Percentiles rank a stretch among this genome's conserved stretches.
Conservation (phyloP, 2,113 vertebrate genomes). For the Rousettus leschenaultii region DNA sequence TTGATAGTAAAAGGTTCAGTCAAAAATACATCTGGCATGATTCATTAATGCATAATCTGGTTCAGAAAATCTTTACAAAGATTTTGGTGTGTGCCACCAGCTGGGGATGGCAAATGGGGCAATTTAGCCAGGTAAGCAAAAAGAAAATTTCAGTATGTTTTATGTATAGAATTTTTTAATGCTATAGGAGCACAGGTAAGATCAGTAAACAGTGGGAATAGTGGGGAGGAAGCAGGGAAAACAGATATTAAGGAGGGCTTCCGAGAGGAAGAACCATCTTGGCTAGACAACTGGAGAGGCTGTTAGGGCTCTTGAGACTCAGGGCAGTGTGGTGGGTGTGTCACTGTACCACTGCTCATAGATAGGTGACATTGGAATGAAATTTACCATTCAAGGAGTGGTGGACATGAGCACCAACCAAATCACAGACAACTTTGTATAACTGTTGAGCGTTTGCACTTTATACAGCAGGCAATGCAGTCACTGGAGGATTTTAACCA, state of each 20-base stretch:
- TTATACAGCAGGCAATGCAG: not conserved
- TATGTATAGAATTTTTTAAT: not conserved
- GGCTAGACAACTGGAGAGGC: not conserved
- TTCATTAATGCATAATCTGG: not conserved
- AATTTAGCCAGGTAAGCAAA: not conserved
- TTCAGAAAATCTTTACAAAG: conserved; percentile 30
- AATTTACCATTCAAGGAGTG: not conserved
- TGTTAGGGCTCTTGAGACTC: not conserved
- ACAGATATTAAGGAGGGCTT: not conserved
- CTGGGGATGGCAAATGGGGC: not conserved
- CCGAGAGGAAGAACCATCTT: not conserved
- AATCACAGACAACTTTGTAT: not conserved
- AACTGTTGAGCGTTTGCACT: not conserved
- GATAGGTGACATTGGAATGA: not conserved
- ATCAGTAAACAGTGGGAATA: not conserved
- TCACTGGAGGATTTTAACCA: not conserved
- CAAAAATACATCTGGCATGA: not conserved
- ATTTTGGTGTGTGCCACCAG: not conserved
- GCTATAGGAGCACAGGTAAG: not conserved
- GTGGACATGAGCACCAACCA: not conserved
- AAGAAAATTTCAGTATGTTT: not conserved
- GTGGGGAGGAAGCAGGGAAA: not conserved
- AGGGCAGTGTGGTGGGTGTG: not conserved
- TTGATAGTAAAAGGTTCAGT: not conserved
- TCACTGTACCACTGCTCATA: not conserved